These are phyloP conservation scores for Toxostoma redivivum DNA, from an alignment of 2,113 vertebrate genomes.

Conservation along the genomic window DNA sequence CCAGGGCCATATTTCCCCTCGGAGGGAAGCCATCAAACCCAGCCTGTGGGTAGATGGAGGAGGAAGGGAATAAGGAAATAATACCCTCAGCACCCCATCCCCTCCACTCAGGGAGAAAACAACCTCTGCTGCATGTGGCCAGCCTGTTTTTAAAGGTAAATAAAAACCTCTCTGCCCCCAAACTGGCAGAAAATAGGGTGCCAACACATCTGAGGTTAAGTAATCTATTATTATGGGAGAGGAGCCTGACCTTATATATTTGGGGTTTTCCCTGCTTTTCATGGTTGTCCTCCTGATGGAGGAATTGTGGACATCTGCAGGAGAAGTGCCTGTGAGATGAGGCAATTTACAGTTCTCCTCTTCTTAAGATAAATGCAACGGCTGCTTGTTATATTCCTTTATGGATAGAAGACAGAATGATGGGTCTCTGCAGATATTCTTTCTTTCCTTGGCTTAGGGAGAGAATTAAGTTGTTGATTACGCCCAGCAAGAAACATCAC, in stretches of 20 bases:
- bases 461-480: constrained; percentile 58
- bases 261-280: constrained; percentile 17
- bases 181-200: neutral
- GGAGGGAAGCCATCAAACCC: neutral
- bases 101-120: neutral
- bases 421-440: constrained; percentile 45
- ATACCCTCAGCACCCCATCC: neutral
- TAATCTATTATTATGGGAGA: neutral
- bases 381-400: constrained; percentile 62
- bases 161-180: neutral
- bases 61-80: neutral
- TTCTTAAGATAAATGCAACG: constrained; percentile 64
- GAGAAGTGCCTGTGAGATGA: constrained; percentile 51
- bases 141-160: neutral
- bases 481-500: constrained; percentile 52
- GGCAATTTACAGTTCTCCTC: constrained; percentile 63
- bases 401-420: constrained; percentile 53
- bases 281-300: neutral
- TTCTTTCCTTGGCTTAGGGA: constrained; percentile 44
- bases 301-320: constrained; percentile 56
- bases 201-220: neutral
- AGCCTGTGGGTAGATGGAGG: neutral
- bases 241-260: neutral
- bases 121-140: neutral
- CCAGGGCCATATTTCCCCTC: neutral